These are phyloP conservation scores for Eumaeus atala DNA, from an alignment of 1,140 invertebrate genomes.

Conservation along the genomic window DNA sequence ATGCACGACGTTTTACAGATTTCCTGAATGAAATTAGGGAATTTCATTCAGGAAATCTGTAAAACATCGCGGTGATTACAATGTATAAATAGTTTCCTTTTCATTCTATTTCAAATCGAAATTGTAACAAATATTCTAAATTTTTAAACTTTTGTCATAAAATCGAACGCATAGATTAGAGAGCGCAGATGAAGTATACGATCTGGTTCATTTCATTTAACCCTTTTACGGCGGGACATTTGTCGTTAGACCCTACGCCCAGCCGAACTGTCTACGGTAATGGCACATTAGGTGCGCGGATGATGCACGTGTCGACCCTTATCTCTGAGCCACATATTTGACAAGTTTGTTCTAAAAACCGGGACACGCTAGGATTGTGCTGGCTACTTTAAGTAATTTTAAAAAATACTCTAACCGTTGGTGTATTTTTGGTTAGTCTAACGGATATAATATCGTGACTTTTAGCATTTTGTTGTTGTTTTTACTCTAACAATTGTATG, in stretches of 20 bases:
- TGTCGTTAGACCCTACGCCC: constrained; percentile 28
- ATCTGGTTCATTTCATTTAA: constrained; percentile 37
- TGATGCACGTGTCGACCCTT: constrained; percentile 57
- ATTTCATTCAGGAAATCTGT: too few species aligned
- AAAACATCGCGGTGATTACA: too few species aligned
- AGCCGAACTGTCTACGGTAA: constrained; percentile 47
- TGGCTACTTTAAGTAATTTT: neutral
- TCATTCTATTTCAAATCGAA: too few species aligned
- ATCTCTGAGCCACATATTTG: constrained; percentile 51
- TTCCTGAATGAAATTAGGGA: too few species aligned
- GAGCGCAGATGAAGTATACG: constrained; percentile 25
- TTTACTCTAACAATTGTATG: too few species aligned
- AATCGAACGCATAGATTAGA: constrained; percentile 2
- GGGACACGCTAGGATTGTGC: constrained; percentile 32
- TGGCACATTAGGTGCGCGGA: constrained; percentile 49
- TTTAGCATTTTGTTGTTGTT: too few species aligned
- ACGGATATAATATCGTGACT: too few species aligned
- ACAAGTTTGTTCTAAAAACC: constrained; percentile 56
- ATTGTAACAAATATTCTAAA: too few species aligned
- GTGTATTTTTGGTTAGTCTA: too few species aligned
- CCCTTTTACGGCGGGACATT: constrained; percentile 38
- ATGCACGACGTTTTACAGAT: too few species aligned
- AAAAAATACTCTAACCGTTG: neutral
- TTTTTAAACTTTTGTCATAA: too few species aligned
- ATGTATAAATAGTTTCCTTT: too few species aligned